Evolutionary conservation across 2,888 invertebrate genomes (phyloP), one percentile per base, ranked within the genome.

Genomic region (Melitaea athalia): DNA sequence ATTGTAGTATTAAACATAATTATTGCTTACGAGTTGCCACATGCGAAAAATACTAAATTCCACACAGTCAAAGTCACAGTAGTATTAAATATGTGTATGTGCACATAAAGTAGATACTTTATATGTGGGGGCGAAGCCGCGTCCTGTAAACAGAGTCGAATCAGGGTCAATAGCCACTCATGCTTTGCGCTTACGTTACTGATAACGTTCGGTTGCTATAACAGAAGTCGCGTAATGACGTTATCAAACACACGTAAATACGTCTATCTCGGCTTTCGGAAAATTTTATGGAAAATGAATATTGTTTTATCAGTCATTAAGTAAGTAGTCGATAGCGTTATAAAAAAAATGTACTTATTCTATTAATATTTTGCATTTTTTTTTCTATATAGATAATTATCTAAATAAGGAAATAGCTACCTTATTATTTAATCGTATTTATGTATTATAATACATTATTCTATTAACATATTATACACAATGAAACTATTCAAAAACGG

Each of bases 161-260:
- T 69, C 69, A 73, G 73, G 70, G 73, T 73, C 72, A 72, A 73
- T 66, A 67, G 73, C 72, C 73, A 73, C 73, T 73, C 69, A 72
- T 45, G 55, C 49, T 55, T 61, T 62, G 59, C 61, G 42, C 69
- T 67, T 61, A 64, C 68, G 66, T 68, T 69, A 70, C 70, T 71
- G 73, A 73, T 72, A 73, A 68, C 68, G 66, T 63, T 66, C 62
- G 61, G 64, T 52, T 17, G 62, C 68, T 57, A 59, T 63, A 63
- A 68, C 64, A 47, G 50, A 67, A 67, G 45, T 61, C 69, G 53
- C 59, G 63, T 72, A 71, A 71, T 68, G 69, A 68, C 61, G 69
- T 67, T 64, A 66, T 59, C 67, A 67, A 64, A 69, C 64, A 64
- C 31, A 71, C 61, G n/a, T 59, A 69, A 63, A 64, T 42, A 71